Base-by-base conservation (phyloP, 2,888 invertebrate species). In the Drosophila crucigera region DNA sequence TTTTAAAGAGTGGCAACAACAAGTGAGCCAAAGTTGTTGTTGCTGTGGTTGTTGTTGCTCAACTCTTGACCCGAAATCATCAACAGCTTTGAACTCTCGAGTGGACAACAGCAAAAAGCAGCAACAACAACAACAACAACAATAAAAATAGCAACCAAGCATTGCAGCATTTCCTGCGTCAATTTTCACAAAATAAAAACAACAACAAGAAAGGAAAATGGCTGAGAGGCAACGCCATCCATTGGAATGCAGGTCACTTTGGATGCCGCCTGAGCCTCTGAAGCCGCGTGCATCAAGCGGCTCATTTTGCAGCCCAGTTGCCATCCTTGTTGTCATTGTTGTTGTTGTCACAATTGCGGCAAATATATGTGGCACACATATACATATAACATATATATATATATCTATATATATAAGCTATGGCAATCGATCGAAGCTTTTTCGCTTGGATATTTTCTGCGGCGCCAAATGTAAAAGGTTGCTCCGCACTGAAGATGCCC, bases 111-210 rank as follows among this genome's bases (percentile, higher is more conserved):
- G 49, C 67, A 33, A 22, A 47, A 25, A 9, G 1, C 67, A 66
- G 35, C 64, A 76, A 19, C 58, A 72, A 41, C 49, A 31, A 37
- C 49, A 67, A 35, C 53, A 69, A 47, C 67, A 67, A 22, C 58
- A 58, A 30, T 39, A 69, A 39, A 67, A 35, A 35, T 14, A 4
- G 14, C 35, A 62, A 39, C 14, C 59, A 61, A 61, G 52, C 65
- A 62, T 67, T 82, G 82, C 82, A 82, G 82, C 81, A 86, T 77
- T 88, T 85, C 89, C 90, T 88, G 89, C 89, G 71, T 86, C 89
- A 76, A 79, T 90, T 86, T 90, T 84, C 91, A 86, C 82, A 73
- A 47, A 58, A 47, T 11, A 54, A 54, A 65, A 53, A 37, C 64
- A 59, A 35, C 37, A 69, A 49, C 22, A 49, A 50, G 37, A 37